A percentile compares a stretch with the other conserved stretches of the same genome.
These are phyloP conservation scores for Kradibia gibbosae DNA, from an alignment of 1,140 invertebrate genomes.

Conservation along the genomic window DNA sequence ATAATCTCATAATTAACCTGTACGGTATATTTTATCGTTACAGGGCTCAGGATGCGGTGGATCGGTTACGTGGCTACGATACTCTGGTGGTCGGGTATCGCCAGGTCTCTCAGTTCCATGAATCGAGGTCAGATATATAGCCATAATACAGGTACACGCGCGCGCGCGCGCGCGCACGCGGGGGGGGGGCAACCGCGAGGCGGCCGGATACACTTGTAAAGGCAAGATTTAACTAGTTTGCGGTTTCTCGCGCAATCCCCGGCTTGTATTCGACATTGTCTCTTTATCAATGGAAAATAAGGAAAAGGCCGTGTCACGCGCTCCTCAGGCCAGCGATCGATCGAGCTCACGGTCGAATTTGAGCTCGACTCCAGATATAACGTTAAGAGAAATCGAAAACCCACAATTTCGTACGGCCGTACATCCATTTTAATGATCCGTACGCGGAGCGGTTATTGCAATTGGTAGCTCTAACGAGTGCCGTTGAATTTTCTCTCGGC, in stretches of 20 bases:
- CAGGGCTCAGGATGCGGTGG: constrained; percentile 72
- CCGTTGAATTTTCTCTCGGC: neutral
- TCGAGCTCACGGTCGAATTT: neutral
- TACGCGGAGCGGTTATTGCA: neutral
- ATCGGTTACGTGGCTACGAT: constrained; percentile 72
- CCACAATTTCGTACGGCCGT: neutral
- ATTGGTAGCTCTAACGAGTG: neutral
- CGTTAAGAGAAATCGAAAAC: constrained; percentile 18
- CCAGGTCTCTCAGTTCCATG: constrained; percentile 70
- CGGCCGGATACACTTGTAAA: neutral
- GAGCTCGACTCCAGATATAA: neutral
- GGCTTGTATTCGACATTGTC: neutral
- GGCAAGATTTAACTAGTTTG: constrained; percentile 7
- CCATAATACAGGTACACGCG: neutral
- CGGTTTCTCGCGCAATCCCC: constrained; percentile 4
- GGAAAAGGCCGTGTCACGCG: too few relatives aligned
- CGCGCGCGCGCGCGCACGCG: neutral
- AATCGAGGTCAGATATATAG: constrained; percentile 68
- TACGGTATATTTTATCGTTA: constrained; percentile 53
- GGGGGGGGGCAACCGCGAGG: too few relatives aligned
- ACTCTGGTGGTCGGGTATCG: constrained; percentile 73
- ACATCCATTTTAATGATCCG: neutral
- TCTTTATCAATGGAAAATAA: neutral
- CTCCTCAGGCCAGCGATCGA: neutral
- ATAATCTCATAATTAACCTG: neutral